Base-by-base conservation (phyloP, 1,140 invertebrate genomes). In the Lordiphosa collinella region DNA sequence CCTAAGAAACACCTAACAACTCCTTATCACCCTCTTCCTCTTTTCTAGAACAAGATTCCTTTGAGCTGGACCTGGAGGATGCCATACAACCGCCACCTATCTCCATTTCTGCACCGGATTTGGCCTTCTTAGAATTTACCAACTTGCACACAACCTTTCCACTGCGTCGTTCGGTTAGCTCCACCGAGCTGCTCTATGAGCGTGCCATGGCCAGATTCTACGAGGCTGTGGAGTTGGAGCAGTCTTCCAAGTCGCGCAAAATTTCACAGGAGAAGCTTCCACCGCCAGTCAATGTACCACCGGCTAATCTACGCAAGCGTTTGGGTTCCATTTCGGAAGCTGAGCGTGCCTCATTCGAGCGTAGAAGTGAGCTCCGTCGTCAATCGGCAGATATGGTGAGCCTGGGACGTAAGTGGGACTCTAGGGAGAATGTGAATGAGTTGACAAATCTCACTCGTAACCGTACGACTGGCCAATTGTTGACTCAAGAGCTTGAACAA, bases 171-270 rank as follows among this genome's bases (percentile, higher is more conserved):
- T 94, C 94, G 0, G 93, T 95, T 5, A 96, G 95, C 75, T 96
- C 95, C 0, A 94, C 94, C 0, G 95, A 96, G 78, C 89, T 96
- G 5, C 89, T 96, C 2, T 94, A 95, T 69, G 94, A 95, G 76
- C 91, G 92, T 13, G 93, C 94, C 2, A 95, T 96, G 93, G 93
- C 93, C 8, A 90, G 94, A 14, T 94, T 96, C 65, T 94, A 94
- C 69, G 91, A 94, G 85, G 94, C 93, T 1, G 91, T 94, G 0
- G 92, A 92, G 22, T 90, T 93, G 47, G 93, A 95, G 86, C 93
- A 95, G 89, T 91, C 92, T 5, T 91, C 92, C 82, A 90, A 90
- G 40, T 72, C 78, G 2, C 89, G 88, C 40, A 86, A 80, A 48
- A 41, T 59, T 8, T 60, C 65, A 13, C 60, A 63, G 7, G 76